Percentiles rank a stretch among this genome's conserved stretches.
Conservation (phyloP, 1,140 invertebrate genomes). For the Mylabris phalerata region DNA sequence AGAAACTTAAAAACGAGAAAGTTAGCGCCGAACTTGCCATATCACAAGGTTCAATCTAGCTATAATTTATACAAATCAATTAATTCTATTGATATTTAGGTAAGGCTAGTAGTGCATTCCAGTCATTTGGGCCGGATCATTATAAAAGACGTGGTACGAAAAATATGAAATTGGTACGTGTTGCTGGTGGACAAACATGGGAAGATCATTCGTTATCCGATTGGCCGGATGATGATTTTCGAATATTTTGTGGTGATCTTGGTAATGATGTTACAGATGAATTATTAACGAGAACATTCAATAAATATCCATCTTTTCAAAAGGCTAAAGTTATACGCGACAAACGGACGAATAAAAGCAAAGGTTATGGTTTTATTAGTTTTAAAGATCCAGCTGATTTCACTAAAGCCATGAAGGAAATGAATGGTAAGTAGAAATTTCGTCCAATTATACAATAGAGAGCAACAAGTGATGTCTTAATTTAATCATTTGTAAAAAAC, state of each 20-base stretch:
- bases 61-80: not conserved
- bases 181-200: conserved; percentile 90
- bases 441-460: not conserved
- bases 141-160: conserved; percentile 48
- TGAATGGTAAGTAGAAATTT: conserved; percentile 66
- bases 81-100: conserved; percentile 37
- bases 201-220: conserved; percentile 86
- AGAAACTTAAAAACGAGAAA: conserved; percentile 59
- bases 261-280: conserved; percentile 99
- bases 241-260: conserved; percentile 95
- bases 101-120: conserved; percentile 50
- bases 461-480: too few relatives aligned
- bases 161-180: conserved; percentile 73
- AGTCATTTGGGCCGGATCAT: conserved; percentile 43
- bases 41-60: conserved; percentile 38
- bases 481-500: too few relatives aligned
- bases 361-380: conserved; percentile 98
- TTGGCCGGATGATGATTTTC: conserved; percentile 94
- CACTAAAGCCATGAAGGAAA: conserved; percentile 96
- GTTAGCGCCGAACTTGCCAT: conserved; percentile 56
- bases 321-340: conserved; percentile 94
- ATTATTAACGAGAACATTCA: conserved; percentile 84
- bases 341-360: conserved; percentile 95
- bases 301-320: conserved; percentile 91
- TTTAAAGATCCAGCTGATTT: conserved; percentile 98